Evolutionary conservation across 2,113 vertebrate genomes (phyloP).

Genomic region (Mus spicilegus): DNA sequence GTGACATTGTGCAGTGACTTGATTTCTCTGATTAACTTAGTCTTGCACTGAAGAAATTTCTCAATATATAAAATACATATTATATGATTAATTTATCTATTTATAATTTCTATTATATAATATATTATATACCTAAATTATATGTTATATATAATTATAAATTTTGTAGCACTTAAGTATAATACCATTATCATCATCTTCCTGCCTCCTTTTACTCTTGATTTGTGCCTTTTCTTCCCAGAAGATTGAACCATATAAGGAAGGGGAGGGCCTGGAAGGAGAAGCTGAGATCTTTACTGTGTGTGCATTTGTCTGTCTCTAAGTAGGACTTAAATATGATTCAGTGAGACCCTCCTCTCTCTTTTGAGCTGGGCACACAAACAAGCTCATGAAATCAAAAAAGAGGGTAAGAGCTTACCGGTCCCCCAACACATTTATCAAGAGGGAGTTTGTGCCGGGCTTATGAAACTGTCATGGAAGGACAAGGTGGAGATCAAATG

Average conservation of each 20-base stretch:
- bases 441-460: conserved; percentile 81
- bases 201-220: conserved; percentile 38
- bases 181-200: conserved; percentile 67
- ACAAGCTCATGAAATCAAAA: conserved; percentile 82
- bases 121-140: too few relatives aligned
- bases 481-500: conserved; percentile 87
- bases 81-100: too few relatives aligned
- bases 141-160: not conserved
- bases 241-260: not conserved
- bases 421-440: conserved; percentile 84
- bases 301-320: conserved; percentile 46
- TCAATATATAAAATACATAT: conserved; percentile 40
- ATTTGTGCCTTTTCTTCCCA: conserved; percentile 57
- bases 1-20: not conserved
- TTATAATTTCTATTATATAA: too few relatives aligned
- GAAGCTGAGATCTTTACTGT: conserved; percentile 59
- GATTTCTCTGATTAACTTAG: conserved; percentile 80
- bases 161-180: conserved; percentile 67
- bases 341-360: conserved; percentile 71
- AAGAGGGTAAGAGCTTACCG: conserved; percentile 83
- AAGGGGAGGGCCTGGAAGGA: conserved; percentile 27
- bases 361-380: conserved; percentile 66
- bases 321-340: conserved; percentile 65
- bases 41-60: conserved; percentile 64
- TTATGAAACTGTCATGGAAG: conserved; percentile 80